Base-by-base conservation (phyloP, 2,888 invertebrate species). In the Serripes groenlandicus region DNA sequence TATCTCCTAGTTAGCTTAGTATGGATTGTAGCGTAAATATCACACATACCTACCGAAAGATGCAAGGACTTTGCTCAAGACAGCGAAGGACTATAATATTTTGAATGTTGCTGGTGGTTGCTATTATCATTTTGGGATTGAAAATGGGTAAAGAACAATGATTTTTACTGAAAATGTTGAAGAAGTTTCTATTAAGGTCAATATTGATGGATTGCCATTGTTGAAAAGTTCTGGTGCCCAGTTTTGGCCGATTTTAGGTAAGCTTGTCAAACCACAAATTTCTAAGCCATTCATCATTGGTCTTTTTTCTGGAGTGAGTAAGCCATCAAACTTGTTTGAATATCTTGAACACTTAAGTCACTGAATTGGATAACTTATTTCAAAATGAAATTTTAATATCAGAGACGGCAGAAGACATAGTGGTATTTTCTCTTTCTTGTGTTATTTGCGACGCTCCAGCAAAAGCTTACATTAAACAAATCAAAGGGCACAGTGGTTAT, bases 371-470 rank as follows among this genome's bases (percentile, higher is more conserved):
- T 58, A n/a, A 18, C 5, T n/a, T 60, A 1, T 7, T 18, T 56
- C 35, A 58, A 26, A 34, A 23, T 26, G 72, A n/a, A n/a, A 23
- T 58, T 58, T n/a, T n/a, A n/a, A n/a, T n/a, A n/a, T n/a, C n/a
- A n/a, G n/a, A n/a, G n/a, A n/a, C n/a, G n/a, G n/a, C n/a, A n/a
- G n/a, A n/a, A n/a, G n/a, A n/a, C n/a, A 66, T 77, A 3, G 75
- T 69, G 15, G 60, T 89, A 28, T 37, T n/a, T 7, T 76, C n/a
- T n/a, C n/a, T 88, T 58, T 76, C 74, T 66, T 76, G 69, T 56
- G 75, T 92, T 64, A 81, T 91, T 18, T 92, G 92, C 85, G 92
- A 93, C 88, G 81, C 91, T 32, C 91, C 91, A 28, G 92, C 92
- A 4, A 82, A 91, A 78, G 83, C 88, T 26, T 91, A 87, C 87